Base-by-base conservation (phyloP, 2,797 vertebrate species). In the Arctocebus calabarensis region DNA sequence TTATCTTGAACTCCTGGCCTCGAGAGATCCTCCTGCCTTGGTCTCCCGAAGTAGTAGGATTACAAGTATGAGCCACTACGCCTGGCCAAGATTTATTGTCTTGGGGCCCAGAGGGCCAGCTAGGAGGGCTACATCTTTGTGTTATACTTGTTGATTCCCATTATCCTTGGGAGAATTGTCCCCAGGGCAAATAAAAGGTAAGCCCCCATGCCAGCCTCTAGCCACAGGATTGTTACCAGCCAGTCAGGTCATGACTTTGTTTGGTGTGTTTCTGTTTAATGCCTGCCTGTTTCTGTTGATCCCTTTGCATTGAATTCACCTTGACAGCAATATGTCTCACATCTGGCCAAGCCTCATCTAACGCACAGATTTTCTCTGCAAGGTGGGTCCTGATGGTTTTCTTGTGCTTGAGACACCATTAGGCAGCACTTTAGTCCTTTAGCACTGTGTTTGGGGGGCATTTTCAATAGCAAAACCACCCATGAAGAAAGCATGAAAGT, bases 351-450 rank as follows among this genome's bases (percentile, higher is more conserved):
- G 8, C 48, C 75, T 70, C 61, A 2, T 57, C 13, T 16, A 57
- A n/a, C 13, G 5, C 25, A 7, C 22, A 2, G 2, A 13, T 22
- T 29, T 20, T 43, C 37, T 32, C 52, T 1, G 0, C 13, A 9
- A 27, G 52, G 40, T 37, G 5, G n/a, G 32, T 37, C 23, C 1
- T n/a, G n/a, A n/a, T 4, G n/a, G 40, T 17, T 25, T 9, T 34
- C 17, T 5, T 34, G 19, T 55, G 14, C 48, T 55, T 55, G 19
- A 1, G 48, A 78, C 48, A 25, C 32, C 48, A 25, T 32, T 13
- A 55, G 32, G 23, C 19, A 23, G 20, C 48, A 55, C 75, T 78
- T 52, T 19, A 48, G 45, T 29, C 32, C 75, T 78, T 52, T 19
- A n/a, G 29, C 29, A n/a, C n/a, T 32, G 32, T 5, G 62, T 6